Base-by-base conservation (phyloP, 2,113 vertebrate genomes). In the Lagenorhynchus albirostris region DNA sequence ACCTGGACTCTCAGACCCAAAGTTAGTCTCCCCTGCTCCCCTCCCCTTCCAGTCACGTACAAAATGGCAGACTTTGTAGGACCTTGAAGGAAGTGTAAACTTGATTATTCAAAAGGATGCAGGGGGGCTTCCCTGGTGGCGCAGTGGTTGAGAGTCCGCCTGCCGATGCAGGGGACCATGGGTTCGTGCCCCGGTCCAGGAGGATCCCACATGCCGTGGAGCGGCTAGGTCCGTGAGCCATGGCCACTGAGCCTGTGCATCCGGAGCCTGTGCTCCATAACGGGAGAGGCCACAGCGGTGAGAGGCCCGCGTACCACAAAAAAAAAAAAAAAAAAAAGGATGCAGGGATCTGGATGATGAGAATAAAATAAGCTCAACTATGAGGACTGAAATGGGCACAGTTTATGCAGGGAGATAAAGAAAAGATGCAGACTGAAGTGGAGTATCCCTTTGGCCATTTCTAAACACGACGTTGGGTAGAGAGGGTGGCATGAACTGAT, bases 1-100 rank as follows among this genome's bases (percentile, higher is more conserved):
- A 23, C 8, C 53, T 33, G 55, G 10, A 36, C 36, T 77, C 1
- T 79, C 15, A 67, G 53, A 47, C 31, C 70, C 53, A 44, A n/a
- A 65, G 33, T 47, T 47, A 84, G 6, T 74, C 7, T 79, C 15
- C n/a, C 14, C 10, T 18, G 11, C 7, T 4, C 13, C 12, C 5
- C 6, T 5, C 8, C 6, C 8, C 0, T 0, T 55, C 31, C 5
- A 33, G 14, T 29, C 13, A 4, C 44, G 12, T 1, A 17, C 0
- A 10, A 3, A 60, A 2, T 1, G 1, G 6, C 4, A 26, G 8
- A 29, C 25, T 67, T 70, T 20, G 65, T 17, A 60, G 50, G 31
- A 44, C 21, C 14, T 74, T 13, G 15, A n/a, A 80, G 25, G 11
- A 62, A 74, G 15, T 36, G 8, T 55, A 50, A 94, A 92, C 4